Conservation (phyloP, 2,888 invertebrate genomes). For the Pharmacophagus antenor region DNA sequence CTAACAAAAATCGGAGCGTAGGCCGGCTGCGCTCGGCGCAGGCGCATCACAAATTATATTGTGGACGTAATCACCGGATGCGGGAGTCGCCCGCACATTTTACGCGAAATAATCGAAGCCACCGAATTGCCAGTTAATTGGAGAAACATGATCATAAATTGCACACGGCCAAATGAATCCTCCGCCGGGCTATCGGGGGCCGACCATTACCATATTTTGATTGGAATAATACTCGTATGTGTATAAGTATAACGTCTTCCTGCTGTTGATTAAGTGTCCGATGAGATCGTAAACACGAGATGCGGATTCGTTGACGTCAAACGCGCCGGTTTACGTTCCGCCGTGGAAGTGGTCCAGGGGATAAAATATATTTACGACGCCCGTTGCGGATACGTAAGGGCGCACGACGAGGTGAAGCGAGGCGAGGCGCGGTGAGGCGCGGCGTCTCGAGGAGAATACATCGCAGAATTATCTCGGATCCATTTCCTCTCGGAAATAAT, state of each 20-base stretch:
- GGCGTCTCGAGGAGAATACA: conserved; percentile 47
- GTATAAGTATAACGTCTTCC: conserved; percentile 62
- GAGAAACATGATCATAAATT: conserved; percentile 74
- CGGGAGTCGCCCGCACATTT: conserved; percentile 78
- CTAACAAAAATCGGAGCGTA: conserved; percentile 73
- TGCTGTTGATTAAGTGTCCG: conserved; percentile 65
- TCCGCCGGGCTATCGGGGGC: conserved; percentile 52
- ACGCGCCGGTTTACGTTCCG: conserved; percentile 51
- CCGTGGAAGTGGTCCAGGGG: conserved; percentile 37
- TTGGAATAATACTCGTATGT: conserved; percentile 67
- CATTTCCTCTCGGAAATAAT: conserved; percentile 63
- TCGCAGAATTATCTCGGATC: conserved; percentile 56
- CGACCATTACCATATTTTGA: conserved; percentile 73
- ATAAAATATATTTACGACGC: conserved; percentile 42
- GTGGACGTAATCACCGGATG: conserved; percentile 78
- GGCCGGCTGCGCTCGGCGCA: conserved; percentile 57
- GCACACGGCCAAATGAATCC: conserved; percentile 70
- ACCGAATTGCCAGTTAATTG: conserved; percentile 80
- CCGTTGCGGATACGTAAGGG: conserved; percentile 44
- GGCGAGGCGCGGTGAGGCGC: too few species aligned
- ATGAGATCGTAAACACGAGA: conserved; percentile 56
- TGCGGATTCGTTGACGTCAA: conserved; percentile 52
- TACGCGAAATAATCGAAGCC: conserved; percentile 79
- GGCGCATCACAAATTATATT: conserved; percentile 77
- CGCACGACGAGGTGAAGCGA: conserved; percentile 37